phyloP scores from a whole-genome alignment of 2,888 invertebrate genomes.

The Clivina fossor region DNA sequence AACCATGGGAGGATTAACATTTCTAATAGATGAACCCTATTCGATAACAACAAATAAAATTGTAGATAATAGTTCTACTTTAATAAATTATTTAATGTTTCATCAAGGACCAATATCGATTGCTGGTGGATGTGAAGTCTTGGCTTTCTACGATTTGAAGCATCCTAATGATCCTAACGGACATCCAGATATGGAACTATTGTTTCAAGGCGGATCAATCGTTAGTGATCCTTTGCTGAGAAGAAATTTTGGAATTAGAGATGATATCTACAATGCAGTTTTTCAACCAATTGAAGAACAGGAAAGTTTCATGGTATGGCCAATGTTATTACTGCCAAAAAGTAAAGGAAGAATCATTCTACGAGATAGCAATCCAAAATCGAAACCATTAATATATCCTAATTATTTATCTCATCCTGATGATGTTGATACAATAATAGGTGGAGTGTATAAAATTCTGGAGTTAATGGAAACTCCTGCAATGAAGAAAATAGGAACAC shows the following conservation, averaged over 20 bases:
- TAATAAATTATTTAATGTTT: conserved; percentile 48
- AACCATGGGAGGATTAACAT: conserved; percentile 68
- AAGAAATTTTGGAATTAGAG: conserved; percentile 54
- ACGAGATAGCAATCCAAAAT: conserved; percentile 56
- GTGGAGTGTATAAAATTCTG: conserved; percentile 63
- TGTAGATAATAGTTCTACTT: conserved; percentile 43
- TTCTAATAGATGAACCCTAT: conserved; percentile 58
- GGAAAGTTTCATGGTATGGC: conserved; percentile 56
- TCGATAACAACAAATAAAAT: conserved; percentile 49
- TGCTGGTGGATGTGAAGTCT: conserved; percentile 68
- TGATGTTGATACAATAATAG: conserved; percentile 66
- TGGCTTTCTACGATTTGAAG: conserved; percentile 65
- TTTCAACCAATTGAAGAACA: conserved; percentile 48
- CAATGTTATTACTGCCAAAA: conserved; percentile 61
- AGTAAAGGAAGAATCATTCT: conserved; percentile 63
- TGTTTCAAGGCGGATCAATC: conserved; percentile 65
- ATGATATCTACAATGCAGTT: conserved; percentile 48
- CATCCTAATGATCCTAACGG: conserved; percentile 60
- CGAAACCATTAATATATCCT: conserved; percentile 62
- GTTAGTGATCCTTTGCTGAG: conserved; percentile 57
- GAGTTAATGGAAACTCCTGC: conserved; percentile 61
- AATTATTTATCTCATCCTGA: conserved; percentile 62
- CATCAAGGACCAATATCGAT: conserved; percentile 56
- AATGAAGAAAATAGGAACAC: conserved; percentile 61
- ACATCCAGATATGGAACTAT: conserved; percentile 68